A percentile compares a stretch with the other conserved stretches of the same genome.
These are phyloP conservation scores for Drosophila pachea DNA, from an alignment of 1,140 invertebrate genomes.

Conservation along the genomic window DNA sequence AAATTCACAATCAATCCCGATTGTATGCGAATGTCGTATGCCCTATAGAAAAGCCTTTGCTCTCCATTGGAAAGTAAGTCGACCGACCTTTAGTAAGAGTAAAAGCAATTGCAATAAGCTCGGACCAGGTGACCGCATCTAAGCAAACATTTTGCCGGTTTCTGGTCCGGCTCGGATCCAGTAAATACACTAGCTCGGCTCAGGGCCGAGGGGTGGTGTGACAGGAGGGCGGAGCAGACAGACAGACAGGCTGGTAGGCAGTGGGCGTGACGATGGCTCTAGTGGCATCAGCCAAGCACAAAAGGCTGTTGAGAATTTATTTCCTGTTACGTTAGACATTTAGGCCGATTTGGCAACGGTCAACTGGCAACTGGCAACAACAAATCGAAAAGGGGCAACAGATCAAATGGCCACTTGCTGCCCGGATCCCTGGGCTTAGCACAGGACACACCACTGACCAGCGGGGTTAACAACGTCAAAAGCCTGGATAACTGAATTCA, in stretches of 20 bases:
- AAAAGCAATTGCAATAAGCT: slow-evolving; percentile 15
- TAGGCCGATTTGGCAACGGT: slow-evolving; percentile 48
- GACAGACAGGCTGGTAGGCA: background rate
- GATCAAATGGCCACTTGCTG: slow-evolving; percentile 56
- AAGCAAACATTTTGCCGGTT: slow-evolving; percentile 37
- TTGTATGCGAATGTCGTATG: slow-evolving; percentile 8
- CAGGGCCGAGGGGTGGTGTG: slow-evolving; percentile 5
- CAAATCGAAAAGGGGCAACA: slow-evolving; percentile 43
- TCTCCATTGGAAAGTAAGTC: no score
- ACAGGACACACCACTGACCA: slow-evolving; percentile 22
- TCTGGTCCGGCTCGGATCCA: slow-evolving; percentile 21
- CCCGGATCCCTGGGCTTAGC: slow-evolving; percentile 41
- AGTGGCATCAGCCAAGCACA: slow-evolving; percentile 29
- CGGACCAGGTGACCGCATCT: slow-evolving; percentile 37
- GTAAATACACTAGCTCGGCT: slow-evolving; percentile 12
- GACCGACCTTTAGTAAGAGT: background rate
- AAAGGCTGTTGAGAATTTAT: slow-evolving; percentile 66
- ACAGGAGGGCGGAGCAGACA: background rate
- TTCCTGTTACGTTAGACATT: slow-evolving; percentile 65
- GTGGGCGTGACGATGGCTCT: slow-evolving; percentile 30
- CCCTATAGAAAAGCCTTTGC: background rate
- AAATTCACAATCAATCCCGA: background rate
- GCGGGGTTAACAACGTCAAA: slow-evolving; percentile 45
- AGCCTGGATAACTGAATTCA: slow-evolving; percentile 22
- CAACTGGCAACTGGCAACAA: slow-evolving; percentile 10